Evolutionary conservation across 1,140 invertebrate species (phyloP).

Genomic region (Diabrotica undecimpunctata): DNA sequence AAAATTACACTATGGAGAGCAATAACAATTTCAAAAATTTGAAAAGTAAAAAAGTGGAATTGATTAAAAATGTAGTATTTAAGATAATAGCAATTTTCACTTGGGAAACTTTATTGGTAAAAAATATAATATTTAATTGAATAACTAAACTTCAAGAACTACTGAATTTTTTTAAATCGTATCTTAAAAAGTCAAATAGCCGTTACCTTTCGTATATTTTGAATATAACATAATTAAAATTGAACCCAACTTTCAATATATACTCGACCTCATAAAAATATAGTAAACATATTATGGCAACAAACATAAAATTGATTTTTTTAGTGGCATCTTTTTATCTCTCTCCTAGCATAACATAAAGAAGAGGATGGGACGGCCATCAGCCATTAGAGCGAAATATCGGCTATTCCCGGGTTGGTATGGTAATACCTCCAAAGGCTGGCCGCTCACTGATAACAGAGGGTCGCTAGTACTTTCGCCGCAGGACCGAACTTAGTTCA

Average conservation of each 20-base stretch:
- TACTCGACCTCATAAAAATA: neutral
- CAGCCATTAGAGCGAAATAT: conserved; percentile 35
- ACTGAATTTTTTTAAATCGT: no score
- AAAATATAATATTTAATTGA: no score
- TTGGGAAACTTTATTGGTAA: no score
- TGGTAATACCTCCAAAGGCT: conserved; percentile 46
- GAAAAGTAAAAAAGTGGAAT: no score
- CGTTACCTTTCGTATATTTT: no score
- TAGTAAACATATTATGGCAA: conserved; percentile 6
- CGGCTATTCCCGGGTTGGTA: conserved; percentile 45
- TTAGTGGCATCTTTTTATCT: conserved; percentile 6
- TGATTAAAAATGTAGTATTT: no score
- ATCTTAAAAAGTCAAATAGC: no score
- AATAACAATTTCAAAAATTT: no score
- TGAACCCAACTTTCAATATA: neutral
- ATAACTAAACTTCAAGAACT: no score
- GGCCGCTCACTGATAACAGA: conserved; percentile 48
- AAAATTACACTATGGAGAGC: no score
- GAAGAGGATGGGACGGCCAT: conserved; percentile 19
- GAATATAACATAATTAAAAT: no score
- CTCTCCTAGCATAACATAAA: conserved; percentile 9
- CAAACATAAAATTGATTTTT: conserved; percentile 3
- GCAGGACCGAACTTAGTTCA: neutral
- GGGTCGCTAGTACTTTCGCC: conserved; percentile 36
- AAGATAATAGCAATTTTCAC: no score